Evolutionary conservation across 1,140 invertebrate genomes (phyloP), one percentile per base, ranked within the genome.

Genomic region (Ceratosolen fusciceps): DNA sequence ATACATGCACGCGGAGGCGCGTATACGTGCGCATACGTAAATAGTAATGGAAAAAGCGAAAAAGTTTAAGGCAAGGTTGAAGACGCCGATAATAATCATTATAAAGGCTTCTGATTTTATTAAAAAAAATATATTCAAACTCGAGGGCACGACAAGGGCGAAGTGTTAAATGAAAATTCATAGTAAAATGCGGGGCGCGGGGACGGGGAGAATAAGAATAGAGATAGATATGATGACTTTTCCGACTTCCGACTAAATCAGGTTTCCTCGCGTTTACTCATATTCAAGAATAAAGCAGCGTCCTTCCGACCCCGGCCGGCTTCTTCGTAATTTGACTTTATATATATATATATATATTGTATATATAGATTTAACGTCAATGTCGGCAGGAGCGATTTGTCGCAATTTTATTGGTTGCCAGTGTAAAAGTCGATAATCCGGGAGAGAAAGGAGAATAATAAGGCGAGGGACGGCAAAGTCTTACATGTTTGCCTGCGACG

Each of bases 281-380:
- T 16, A 19, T 49, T n/a, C 1, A 71, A 26, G 26, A 60, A 72
- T 58, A 49, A 77, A 54, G n/a, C 75, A 29, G 54, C 34, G 29
- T 24, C n/a, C n/a, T n/a, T 26, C 49, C 54, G 7, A 1, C 26
- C 67, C 1, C 39, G n/a, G 34, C 16, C 21, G 54, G 52, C 24
- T 58, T 58, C 19, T 37, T 49, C 70, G 70, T 79, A 79, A 79
- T 79, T 79, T 73, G 70, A 67, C 70, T 79, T 73, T 73, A 43
- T 5, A 43, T 43, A 43, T 43, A 43, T 43, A 5, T 5, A 12
- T 43, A 43, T 7, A 43, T 43, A 43, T 43, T n/a, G n/a, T n/a
- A n/a, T n/a, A n/a, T n/a, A n/a, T n/a, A n/a, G n/a, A n/a, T n/a
- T n/a, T n/a, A n/a, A n/a, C n/a, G n/a, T n/a, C n/a, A n/a, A n/a